Conservation (phyloP, 1,140 invertebrate species). For the Dendrolimus punctatus region DNA sequence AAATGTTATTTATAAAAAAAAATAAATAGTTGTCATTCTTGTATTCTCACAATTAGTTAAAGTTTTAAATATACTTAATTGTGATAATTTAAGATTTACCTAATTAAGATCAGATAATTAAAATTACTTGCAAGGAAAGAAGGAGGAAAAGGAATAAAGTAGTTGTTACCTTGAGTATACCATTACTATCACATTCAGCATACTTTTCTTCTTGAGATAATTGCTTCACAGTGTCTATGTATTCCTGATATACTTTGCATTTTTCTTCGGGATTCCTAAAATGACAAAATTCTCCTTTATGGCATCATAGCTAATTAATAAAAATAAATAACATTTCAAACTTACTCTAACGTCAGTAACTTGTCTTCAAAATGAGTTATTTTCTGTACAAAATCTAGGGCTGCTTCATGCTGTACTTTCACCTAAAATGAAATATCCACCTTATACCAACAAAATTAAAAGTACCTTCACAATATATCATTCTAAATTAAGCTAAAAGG, state of each 20-base stretch:
- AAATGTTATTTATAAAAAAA: no score
- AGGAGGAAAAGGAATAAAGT: not conserved
- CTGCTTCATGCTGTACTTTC: constrained; percentile 47
- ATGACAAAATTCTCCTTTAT: constrained; percentile 9
- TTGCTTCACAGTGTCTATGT: constrained; percentile 50
- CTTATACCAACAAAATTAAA: not conserved
- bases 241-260: constrained; percentile 45
- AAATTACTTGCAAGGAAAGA: not conserved
- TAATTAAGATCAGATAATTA: no score
- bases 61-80: no score
- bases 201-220: constrained; percentile 41
- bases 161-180: constrained; percentile 48
- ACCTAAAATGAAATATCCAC: constrained; percentile 26
- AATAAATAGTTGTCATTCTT: no score
- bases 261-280: constrained; percentile 46
- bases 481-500: no score
- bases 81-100: no score
- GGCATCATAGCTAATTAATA: not conserved
- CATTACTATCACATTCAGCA: constrained; percentile 47
- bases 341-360: constrained; percentile 48
- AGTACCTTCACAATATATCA: no score
- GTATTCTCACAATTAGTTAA: no score
- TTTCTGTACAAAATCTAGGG: constrained; percentile 50
- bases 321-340: constrained; percentile 3
- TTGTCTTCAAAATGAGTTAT: constrained; percentile 55